Evolutionary conservation across 2,888 invertebrate species (phyloP), one percentile per base, ranked within the genome.

Genomic region (Caenorhabditis sp.): DNA sequence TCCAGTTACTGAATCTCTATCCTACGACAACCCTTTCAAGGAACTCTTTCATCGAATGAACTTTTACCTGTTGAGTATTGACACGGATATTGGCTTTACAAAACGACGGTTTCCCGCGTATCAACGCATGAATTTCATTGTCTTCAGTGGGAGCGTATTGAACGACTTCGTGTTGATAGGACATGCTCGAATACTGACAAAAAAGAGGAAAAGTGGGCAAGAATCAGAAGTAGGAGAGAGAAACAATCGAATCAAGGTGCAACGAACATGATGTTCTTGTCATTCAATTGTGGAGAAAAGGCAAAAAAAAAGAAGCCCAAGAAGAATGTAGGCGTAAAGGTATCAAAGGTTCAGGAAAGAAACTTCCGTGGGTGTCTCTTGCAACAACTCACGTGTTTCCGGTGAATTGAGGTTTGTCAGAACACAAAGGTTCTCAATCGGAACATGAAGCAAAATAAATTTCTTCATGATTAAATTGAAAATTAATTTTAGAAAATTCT

Each of bases 81-180:
- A 83, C 79, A 14, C 83, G 83, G 69, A 83, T 83, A 76, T 83
- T 83, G 31, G 83, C 83, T 49, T 83, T 83, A 61, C 83, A 83
- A 51, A 66, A 80, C 19, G 79, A 75, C 41, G 83, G 79, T 80
- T 83, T 83, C 14, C 83, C 83, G 44, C 80, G 79, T 74, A 83
- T 80, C 51, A 83, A 70, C 51, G 80, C 80, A 61, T 83, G 80
- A 26, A 83, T 79, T 58, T 83, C 80, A 31, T 75, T 69, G 26
- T 83, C 83, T 59, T 83, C 83, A 19, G 80, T 83, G 6, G 75
- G 74, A 2, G 83, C 83, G 44, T 83, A 83, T 49, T 75, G 74
- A 38, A 83, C 83, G 38, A 83, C 80, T 80, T 83, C 83, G 24
- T 74, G 82, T 44, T 47, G 28, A 63, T 83, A 79, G 47, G 82